Conservation (phyloP, 2,888 invertebrate genomes). For the Plagodis dolabraria region DNA sequence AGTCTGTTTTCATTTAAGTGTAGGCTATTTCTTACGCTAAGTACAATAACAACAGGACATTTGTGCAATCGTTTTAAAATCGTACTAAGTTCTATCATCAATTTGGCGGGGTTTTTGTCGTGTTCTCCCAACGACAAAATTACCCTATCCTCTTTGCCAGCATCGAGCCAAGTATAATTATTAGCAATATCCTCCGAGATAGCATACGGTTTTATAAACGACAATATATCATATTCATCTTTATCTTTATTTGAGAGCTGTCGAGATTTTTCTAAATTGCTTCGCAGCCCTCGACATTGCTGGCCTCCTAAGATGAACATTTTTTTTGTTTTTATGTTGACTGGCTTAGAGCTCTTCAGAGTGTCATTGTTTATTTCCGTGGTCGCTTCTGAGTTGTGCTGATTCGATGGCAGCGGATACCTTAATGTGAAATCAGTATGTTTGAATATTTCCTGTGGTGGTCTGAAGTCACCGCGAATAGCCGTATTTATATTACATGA, state of each 20-base stretch:
- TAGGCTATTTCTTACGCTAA: too few species aligned
- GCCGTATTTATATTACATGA: too few species aligned
- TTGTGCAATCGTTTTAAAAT: too few species aligned
- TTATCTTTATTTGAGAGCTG: neutral
- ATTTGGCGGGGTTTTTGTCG: too few species aligned
- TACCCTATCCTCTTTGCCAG: neutral
- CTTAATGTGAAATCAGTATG: neutral
- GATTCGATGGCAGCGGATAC: neutral
- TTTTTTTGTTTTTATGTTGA: neutral
- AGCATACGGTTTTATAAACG: neutral
- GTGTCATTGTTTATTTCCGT: neutral
- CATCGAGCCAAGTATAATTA: neutral
- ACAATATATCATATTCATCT: neutral
- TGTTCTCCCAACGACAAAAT: too few species aligned
- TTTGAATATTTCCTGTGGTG: neutral
- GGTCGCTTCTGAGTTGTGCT: neutral
- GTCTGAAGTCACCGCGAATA: neutral
- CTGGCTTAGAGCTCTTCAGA: neutral
- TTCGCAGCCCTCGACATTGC: conserved; percentile 1
- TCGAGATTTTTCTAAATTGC: conserved; percentile 1
- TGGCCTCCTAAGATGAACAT: conserved; percentile 2
- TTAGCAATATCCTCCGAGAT: conserved; percentile 1
- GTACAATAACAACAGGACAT: too few species aligned
- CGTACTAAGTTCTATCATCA: too few species aligned
- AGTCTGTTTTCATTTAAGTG: too few species aligned